Evolutionary conservation across 2,113 vertebrate species (phyloP).

Genomic region (Muscicapa adusta): DNA sequence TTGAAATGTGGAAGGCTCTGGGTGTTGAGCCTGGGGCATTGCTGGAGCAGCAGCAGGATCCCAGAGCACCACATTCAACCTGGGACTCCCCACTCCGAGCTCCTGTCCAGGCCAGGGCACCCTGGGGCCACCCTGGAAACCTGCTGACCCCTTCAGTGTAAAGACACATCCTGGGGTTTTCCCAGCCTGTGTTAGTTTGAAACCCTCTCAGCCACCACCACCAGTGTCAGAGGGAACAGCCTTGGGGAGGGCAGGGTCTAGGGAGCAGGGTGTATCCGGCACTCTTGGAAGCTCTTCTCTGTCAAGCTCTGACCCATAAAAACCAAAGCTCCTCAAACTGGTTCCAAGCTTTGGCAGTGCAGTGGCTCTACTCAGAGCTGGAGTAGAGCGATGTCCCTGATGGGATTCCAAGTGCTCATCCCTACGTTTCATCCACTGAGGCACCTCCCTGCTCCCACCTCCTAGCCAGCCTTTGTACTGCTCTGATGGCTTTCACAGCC

Average conservation of each 20-base stretch:
- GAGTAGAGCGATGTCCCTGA: fast-evolving
- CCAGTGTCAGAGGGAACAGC: neutral
- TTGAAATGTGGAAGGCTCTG: neutral
- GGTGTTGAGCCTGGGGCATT: neutral
- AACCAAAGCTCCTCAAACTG: neutral
- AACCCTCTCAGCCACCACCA: neutral
- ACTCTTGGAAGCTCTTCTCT: neutral
- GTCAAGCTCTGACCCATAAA: neutral
- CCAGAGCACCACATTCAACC: neutral
- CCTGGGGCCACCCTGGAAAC: neutral
- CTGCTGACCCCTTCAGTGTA: neutral
- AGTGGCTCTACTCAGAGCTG: neutral
- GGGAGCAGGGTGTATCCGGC: neutral
- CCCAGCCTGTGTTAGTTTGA: neutral
- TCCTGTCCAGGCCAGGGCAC: neutral
- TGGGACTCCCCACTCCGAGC: fast-evolving
- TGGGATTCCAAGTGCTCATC: neutral
- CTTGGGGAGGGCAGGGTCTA: neutral
- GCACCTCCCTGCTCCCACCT: neutral
- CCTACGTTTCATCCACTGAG: neutral
- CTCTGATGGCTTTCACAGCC: fast-evolving
- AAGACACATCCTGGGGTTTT: neutral
- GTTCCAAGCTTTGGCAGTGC: neutral
- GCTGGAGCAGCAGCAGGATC: neutral
- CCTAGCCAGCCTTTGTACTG: neutral